Percentiles rank a stretch among this genome's conserved stretches.
Conservation (phyloP, 2,797 vertebrate species). For the Columba guinea region DNA sequence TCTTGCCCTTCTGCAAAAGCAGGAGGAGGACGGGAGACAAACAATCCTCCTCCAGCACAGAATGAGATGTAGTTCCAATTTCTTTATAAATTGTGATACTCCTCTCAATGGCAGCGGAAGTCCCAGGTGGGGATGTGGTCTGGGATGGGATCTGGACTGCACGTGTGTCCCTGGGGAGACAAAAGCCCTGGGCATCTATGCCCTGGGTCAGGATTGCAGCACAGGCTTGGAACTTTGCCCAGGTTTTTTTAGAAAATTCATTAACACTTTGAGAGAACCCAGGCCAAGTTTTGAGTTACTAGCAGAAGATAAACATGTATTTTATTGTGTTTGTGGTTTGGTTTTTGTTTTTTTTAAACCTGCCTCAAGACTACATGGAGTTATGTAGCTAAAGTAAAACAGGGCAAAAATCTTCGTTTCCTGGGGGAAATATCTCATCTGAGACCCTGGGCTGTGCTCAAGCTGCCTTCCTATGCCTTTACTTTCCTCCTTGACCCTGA, state of each 20-base stretch:
- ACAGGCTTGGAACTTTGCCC: neutral
- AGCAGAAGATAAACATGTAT: neutral
- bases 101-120: rapidly evolving
- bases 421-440: neutral
- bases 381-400: neutral
- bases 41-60: neutral
- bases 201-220: neutral
- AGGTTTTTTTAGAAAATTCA: neutral
- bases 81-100: neutral
- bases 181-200: neutral
- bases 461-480: neutral
- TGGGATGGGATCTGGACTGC: neutral
- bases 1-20: neutral
- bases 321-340: neutral
- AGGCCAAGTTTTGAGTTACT: neutral
- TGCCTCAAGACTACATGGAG: neutral
- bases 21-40: neutral
- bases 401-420: neutral
- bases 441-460: rapidly evolving
- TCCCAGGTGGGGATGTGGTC: neutral
- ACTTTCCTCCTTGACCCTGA: neutral
- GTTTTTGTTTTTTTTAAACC: no score
- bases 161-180: neutral
- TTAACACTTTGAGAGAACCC: neutral
- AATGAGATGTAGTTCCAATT: neutral